Conservation (phyloP, 2,113 vertebrate genomes). For the Apaloderma vittatum region DNA sequence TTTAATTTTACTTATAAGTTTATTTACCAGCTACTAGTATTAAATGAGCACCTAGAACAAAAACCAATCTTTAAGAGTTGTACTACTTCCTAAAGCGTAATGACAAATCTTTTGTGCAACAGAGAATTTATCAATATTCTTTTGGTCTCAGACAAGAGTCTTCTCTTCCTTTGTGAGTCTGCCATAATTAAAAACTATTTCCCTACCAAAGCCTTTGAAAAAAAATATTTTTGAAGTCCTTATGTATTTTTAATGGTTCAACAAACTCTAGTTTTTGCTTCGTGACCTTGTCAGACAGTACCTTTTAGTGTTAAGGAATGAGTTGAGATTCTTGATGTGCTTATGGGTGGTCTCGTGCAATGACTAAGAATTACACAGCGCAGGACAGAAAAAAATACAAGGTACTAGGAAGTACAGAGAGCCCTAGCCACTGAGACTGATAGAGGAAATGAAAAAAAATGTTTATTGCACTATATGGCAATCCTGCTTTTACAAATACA, state of each 20-base stretch:
- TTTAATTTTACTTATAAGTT: neutral
- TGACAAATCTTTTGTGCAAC: neutral
- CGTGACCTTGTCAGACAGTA: neutral
- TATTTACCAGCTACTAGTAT: neutral
- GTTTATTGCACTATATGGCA: neutral
- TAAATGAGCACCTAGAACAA: neutral
- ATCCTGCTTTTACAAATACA: neutral
- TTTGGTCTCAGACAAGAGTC: neutral
- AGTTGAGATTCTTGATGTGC: neutral
- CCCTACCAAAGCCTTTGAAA: neutral
- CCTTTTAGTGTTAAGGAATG: neutral
- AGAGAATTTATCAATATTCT: neutral
- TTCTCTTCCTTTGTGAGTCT: neutral
- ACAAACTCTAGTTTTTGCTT: neutral
- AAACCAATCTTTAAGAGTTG: neutral
- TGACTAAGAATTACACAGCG: neutral
- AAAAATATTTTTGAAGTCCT: neutral
- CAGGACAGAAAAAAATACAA: neutral
- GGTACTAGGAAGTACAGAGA: neutral
- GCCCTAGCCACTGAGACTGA: neutral
- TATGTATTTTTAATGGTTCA: neutral
- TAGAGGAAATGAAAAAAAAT: neutral
- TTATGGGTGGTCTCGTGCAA: neutral
- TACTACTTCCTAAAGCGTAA: neutral
- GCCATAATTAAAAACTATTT: neutral